Evolutionary conservation across 1,140 invertebrate genomes (phyloP).

Genomic region (Drosophila varians): DNA sequence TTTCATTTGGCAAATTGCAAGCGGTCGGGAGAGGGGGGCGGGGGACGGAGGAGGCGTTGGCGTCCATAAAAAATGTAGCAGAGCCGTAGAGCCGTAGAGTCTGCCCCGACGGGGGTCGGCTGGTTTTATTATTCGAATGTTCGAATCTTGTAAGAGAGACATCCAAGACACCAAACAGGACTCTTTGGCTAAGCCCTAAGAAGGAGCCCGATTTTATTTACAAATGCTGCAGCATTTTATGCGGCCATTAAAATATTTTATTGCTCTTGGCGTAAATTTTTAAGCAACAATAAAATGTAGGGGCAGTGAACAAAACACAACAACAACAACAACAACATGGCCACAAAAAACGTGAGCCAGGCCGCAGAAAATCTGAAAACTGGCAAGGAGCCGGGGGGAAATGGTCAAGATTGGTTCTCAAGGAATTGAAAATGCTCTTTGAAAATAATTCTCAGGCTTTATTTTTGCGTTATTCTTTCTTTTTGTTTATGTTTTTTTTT

Average conservation of each 20-base stretch:
- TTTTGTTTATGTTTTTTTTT: too few species aligned
- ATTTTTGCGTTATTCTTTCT: too few species aligned
- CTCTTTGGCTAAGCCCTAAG: neutral
- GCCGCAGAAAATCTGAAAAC: neutral
- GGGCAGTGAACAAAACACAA: constrained; percentile 17
- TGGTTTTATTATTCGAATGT: constrained; percentile 1
- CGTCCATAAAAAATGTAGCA: constrained; percentile 48
- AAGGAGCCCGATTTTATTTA: constrained; percentile 66
- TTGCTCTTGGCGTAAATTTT: constrained; percentile 79
- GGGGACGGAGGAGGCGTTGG: too few species aligned
- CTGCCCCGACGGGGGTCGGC: too few species aligned
- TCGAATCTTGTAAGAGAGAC: constrained; percentile 23
- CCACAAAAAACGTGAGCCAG: constrained; percentile 40
- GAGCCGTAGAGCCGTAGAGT: too few species aligned
- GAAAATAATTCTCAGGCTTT: too few species aligned
- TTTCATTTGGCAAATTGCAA: constrained; percentile 78
- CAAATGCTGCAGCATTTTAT: constrained; percentile 81
- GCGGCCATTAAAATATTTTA: constrained; percentile 82
- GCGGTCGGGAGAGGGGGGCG: too few species aligned
- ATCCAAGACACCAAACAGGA: constrained; percentile 13
- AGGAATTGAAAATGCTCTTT: neutral
- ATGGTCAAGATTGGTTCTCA: neutral
- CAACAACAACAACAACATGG: constrained; percentile 33
- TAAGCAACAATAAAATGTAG: constrained; percentile 76
- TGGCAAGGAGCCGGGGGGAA: neutral